A percentile compares a stretch with the other conserved stretches of the same genome.
Conservation (phyloP, 2,888 invertebrate genomes). For the Neoaliturus tenellus region DNA sequence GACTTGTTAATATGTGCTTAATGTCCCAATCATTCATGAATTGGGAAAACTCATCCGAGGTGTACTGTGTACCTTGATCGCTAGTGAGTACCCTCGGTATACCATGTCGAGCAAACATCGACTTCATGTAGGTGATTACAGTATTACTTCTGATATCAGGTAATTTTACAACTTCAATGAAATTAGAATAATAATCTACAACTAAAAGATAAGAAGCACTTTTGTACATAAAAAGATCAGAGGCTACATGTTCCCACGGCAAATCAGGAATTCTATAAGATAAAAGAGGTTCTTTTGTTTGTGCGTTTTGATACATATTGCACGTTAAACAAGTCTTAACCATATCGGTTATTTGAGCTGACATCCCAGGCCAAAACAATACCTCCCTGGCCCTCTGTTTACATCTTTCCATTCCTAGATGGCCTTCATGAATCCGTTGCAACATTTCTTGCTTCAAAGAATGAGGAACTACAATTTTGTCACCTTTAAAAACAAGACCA, state of each 20-base stretch:
- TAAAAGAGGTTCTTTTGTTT: conserved; percentile 56
- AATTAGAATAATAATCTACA: conserved; percentile 60
- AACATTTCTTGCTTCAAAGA: conserved; percentile 49
- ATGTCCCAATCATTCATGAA: conserved; percentile 41
- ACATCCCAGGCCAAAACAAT: conserved; percentile 61
- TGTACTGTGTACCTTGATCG: conserved; percentile 49
- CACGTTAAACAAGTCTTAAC: conserved; percentile 54
- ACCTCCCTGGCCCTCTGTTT: conserved; percentile 56
- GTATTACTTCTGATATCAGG: conserved; percentile 24
- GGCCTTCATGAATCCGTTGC: conserved; percentile 60
- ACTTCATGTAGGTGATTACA: conserved; percentile 51
- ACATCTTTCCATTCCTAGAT: conserved; percentile 60
- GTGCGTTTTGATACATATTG: background rate
- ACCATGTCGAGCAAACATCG: conserved; percentile 50
- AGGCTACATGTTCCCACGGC: conserved; percentile 55
- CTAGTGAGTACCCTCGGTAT: conserved; percentile 33
- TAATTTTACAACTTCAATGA: conserved; percentile 54
- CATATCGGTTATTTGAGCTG: conserved; percentile 55
- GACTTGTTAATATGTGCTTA: conserved; percentile 38
- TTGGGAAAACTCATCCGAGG: conserved; percentile 42
- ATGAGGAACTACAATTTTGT: conserved; percentile 60
- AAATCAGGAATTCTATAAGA: conserved; percentile 42
- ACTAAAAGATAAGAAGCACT: conserved; percentile 50
- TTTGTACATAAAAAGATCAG: conserved; percentile 58
- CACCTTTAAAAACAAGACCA: conserved; percentile 55